phyloP scores from a whole-genome alignment of 2,888 invertebrate genomes.

The Xylota segnis region DNA sequence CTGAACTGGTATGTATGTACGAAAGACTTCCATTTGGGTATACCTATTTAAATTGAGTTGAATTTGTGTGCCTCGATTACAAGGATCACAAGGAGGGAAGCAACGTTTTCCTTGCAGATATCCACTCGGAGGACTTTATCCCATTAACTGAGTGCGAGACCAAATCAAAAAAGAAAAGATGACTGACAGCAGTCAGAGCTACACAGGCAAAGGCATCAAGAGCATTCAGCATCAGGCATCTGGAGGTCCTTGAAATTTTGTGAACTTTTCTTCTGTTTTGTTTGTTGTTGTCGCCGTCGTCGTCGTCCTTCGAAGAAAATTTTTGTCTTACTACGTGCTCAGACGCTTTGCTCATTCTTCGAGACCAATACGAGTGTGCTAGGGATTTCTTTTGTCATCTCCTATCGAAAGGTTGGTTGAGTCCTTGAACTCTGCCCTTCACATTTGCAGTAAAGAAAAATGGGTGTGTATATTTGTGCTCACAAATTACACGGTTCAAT shows the following conservation, averaged over 20 bases:
- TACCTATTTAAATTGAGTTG: conserved; percentile 15
- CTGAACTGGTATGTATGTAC: neutral
- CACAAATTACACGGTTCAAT: conserved; percentile 35
- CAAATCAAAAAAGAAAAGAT: conserved; percentile 1
- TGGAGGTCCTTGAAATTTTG: neutral
- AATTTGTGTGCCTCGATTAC: conserved; percentile 4
- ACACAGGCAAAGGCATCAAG: neutral
- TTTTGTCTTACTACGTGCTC: conserved; percentile 6
- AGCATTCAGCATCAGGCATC: neutral
- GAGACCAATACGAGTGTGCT: neutral
- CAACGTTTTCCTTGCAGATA: neutral
- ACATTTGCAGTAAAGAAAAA: neutral
- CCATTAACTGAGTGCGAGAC: conserved; percentile 3
- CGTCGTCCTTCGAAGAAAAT: neutral
- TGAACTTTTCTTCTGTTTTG: neutral
- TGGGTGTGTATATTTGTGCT: neutral
- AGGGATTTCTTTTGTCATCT: neutral
- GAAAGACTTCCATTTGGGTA: neutral
- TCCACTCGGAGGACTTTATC: conserved; percentile 3
- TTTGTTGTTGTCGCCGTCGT: neutral
- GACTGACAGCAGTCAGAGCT: conserved; percentile 14
- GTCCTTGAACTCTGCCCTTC: conserved; percentile 44
- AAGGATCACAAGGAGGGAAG: neutral
- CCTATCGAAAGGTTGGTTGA: neutral
- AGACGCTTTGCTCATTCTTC: conserved; percentile 2